Conservation (phyloP, 2,113 vertebrate genomes). For the Athene noctua region DNA sequence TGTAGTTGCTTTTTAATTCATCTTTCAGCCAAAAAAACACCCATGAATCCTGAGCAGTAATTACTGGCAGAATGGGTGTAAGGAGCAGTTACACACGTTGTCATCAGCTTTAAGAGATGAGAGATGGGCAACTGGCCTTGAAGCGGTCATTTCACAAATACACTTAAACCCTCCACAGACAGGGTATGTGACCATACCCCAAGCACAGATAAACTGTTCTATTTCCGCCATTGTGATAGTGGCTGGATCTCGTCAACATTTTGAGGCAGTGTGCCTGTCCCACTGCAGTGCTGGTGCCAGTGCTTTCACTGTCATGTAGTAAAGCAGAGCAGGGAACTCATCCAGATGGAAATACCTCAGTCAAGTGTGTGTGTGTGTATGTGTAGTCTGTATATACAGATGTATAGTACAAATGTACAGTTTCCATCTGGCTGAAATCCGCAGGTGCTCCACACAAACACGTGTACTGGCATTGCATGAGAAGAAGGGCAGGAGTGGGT, state of each 20-base stretch:
- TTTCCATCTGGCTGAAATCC: neutral
- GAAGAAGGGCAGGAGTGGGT: slow-evolving; percentile 29
- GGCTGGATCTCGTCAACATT: neutral
- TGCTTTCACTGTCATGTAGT: neutral
- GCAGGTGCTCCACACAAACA: neutral
- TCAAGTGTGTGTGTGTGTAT: neutral
- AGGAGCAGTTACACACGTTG: neutral
- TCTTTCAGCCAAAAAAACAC: neutral
- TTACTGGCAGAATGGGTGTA: neutral
- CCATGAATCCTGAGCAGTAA: neutral
- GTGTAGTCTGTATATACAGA: neutral
- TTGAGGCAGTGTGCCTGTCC: neutral
- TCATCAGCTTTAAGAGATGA: neutral
- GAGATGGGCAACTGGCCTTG: neutral
- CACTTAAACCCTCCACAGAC: neutral
- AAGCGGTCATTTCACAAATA: neutral
- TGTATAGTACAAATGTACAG: neutral
- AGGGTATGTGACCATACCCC: neutral
- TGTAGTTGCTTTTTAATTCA: neutral
- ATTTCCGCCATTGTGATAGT: neutral
- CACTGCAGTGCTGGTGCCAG: neutral
- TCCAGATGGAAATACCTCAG: neutral
- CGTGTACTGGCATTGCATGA: neutral
- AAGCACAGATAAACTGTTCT: neutral
- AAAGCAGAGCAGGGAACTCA: neutral